Evolutionary conservation across 2,113 vertebrate species (phyloP).

Genomic region (Podilymbus podiceps): DNA sequence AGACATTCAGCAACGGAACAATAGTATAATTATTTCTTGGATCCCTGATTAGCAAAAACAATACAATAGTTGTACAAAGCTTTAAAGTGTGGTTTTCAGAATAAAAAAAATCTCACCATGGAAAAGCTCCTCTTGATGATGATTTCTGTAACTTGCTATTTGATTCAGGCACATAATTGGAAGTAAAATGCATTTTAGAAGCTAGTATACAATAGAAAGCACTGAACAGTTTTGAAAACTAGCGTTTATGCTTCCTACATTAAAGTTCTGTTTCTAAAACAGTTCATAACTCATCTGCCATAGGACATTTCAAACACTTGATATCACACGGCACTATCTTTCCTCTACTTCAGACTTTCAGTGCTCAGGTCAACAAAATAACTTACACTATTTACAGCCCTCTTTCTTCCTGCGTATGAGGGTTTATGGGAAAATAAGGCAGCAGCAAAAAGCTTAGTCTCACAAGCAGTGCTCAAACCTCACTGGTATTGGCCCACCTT

Average conservation of each 20-base stretch:
- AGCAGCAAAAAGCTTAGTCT: not conserved
- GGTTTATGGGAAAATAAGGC: not conserved
- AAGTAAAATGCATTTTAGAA: conserved; percentile 2
- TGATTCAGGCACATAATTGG: not conserved
- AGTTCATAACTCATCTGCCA: not conserved
- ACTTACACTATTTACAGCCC: not conserved
- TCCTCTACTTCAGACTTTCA: not conserved
- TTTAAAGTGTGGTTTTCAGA: not conserved
- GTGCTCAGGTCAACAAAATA: not conserved
- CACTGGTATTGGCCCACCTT: not conserved
- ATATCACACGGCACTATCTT: not conserved
- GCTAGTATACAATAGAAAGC: not conserved
- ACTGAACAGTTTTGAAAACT: not conserved
- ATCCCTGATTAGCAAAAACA: conserved; percentile 47
- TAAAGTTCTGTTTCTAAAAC: not conserved
- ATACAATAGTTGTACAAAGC: not conserved
- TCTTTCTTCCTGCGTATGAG: not conserved
- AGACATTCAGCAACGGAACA: conserved; percentile 4
- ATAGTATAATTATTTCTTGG: conserved; percentile 43
- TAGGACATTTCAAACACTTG: not conserved
- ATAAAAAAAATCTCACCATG: not conserved
- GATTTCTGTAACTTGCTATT: conserved; percentile 4
- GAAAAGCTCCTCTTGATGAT: not conserved
- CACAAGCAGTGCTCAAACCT: not conserved
- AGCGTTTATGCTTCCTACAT: not conserved